Percentiles rank a stretch among this genome's conserved stretches.
These are phyloP conservation scores for Diabrotica undecimpunctata DNA, from an alignment of 1,140 invertebrate species.

Conservation along the genomic window DNA sequence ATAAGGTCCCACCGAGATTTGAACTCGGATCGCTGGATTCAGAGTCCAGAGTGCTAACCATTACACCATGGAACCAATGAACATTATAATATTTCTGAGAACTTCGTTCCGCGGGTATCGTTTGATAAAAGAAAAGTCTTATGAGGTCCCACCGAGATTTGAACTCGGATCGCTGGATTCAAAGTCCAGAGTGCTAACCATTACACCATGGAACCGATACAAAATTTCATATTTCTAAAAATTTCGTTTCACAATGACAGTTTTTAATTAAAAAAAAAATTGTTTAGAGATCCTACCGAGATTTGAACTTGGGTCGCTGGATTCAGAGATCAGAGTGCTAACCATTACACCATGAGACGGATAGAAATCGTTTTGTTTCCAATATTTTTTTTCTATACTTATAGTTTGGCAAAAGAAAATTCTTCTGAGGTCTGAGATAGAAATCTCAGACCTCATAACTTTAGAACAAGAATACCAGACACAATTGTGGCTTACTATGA, in stretches of 20 bases:
- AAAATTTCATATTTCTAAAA: no score
- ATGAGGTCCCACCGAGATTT: slow-evolving; percentile 31
- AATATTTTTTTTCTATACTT: neutral
- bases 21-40: slow-evolving; percentile 43
- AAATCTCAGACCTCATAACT: no score
- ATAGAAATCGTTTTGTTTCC: no score
- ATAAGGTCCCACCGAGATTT: slow-evolving; percentile 43
- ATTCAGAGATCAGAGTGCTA: slow-evolving; percentile 42
- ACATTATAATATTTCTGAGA: slow-evolving; percentile 32
- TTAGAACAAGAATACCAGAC: no score
- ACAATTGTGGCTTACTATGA: no score
- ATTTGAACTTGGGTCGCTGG: slow-evolving; percentile 43
- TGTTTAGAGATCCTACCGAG: no score
- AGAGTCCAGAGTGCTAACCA: slow-evolving; percentile 44
- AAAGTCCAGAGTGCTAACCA: slow-evolving; percentile 44
- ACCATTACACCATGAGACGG: slow-evolving; percentile 41
- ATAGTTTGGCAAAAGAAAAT: neutral
- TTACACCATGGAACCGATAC: slow-evolving; percentile 34
- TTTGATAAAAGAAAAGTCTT: no score
- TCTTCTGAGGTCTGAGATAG: no score
- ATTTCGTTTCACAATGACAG: no score
- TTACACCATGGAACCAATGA: slow-evolving; percentile 34
- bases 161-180: slow-evolving; percentile 43
- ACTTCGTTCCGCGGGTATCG: no score
- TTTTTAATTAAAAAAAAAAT: neutral